phyloP scores from a whole-genome alignment of 1,140 invertebrate genomes.

The Colletes gigas region DNA sequence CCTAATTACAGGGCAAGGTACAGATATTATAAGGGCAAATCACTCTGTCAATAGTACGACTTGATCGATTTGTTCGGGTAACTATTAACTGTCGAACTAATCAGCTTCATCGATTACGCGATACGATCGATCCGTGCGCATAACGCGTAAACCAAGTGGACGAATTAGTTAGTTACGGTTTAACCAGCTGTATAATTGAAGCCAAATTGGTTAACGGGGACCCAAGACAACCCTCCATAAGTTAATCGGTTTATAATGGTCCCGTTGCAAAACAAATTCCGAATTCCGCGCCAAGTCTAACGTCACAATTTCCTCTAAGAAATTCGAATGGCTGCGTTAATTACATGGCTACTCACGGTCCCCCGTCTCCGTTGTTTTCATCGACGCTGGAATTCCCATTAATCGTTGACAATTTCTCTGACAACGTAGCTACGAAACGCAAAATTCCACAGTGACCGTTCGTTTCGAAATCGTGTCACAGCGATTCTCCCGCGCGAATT shows the following conservation, averaged over 20 bases:
- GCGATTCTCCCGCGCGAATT: no score
- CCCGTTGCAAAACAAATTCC: neutral
- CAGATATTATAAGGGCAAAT: constrained; percentile 30
- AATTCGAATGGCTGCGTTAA: constrained; percentile 3
- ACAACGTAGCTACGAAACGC: neutral
- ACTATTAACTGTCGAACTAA: constrained; percentile 37
- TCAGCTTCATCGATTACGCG: constrained; percentile 37
- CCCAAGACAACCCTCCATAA: constrained; percentile 22
- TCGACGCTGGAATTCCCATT: neutral
- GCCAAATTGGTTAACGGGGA: constrained; percentile 10
- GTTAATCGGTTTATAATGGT: constrained; percentile 35
- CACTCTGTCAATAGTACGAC: constrained; percentile 10
- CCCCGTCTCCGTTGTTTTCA: neutral
- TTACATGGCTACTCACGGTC: neutral
- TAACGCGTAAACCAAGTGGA: constrained; percentile 26
- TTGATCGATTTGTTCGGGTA: constrained; percentile 48
- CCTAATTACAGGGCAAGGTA: constrained; percentile 15
- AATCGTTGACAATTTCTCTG: neutral
- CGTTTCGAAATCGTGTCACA: no score
- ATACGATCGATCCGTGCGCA: constrained; percentile 21
- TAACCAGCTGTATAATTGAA: constrained; percentile 40
- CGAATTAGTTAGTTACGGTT: constrained; percentile 39
- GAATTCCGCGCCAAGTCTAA: neutral
- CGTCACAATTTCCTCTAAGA: neutral
- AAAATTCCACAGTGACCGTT: neutral